These are phyloP conservation scores for Phocoena sinus DNA, from an alignment of 2,113 vertebrate genomes.

Conservation along the genomic window DNA sequence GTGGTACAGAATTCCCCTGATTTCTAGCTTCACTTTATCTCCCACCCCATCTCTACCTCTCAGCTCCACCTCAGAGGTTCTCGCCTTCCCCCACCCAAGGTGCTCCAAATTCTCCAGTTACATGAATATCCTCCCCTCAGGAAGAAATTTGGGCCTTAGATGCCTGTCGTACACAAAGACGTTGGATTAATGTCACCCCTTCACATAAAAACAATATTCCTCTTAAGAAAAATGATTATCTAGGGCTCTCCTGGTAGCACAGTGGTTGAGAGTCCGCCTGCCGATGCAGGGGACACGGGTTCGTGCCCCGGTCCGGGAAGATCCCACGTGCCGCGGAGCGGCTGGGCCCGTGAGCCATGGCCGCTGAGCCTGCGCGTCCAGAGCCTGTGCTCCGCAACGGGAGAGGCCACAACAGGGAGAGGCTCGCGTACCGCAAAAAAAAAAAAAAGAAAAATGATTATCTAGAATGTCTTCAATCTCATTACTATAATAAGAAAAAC, in stretches of 20 bases:
- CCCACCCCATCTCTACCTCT: neutral
- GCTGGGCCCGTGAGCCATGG: too few species aligned
- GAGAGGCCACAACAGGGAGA: too few species aligned
- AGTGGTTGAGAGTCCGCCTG: too few species aligned
- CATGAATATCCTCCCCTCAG: neutral
- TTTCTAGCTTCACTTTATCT: neutral
- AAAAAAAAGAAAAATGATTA: neutral
- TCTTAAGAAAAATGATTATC: neutral
- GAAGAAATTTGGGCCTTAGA: neutral
- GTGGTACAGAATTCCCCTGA: neutral
- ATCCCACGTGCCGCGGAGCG: too few species aligned
- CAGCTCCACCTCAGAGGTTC: neutral
- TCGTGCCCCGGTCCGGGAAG: too few species aligned
- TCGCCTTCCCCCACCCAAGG: fast-evolving
- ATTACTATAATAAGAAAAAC: neutral
- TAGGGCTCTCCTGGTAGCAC: too few species aligned
- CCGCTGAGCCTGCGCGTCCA: too few species aligned
- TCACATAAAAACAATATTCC: neutral
- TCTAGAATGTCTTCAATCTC: too few species aligned
- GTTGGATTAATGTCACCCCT: neutral
- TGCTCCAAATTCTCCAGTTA: neutral
- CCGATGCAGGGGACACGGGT: too few species aligned
- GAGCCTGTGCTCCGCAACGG: too few species aligned
- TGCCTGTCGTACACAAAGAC: too few species aligned
- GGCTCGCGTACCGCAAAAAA: too few species aligned